phyloP scores from a whole-genome alignment of 2,888 invertebrate species.

The Stratiomys singularior region DNA sequence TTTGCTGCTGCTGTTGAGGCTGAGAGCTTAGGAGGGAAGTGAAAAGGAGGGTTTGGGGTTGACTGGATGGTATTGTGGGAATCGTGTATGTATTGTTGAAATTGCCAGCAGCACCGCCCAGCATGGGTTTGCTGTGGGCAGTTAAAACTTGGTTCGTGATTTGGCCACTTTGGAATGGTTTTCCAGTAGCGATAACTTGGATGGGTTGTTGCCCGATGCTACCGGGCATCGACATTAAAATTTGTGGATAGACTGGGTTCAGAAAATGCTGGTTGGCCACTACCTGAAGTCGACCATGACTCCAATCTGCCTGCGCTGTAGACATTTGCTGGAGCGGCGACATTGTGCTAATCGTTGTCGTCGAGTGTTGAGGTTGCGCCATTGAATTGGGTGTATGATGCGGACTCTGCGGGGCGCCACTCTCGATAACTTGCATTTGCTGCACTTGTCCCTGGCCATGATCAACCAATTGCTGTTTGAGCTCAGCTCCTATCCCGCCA shows the following conservation, averaged over 20 bases:
- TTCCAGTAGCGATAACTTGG: constrained; percentile 83
- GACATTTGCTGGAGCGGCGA: constrained; percentile 77
- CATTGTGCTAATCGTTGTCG: constrained; percentile 78
- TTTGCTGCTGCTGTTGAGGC: constrained; percentile 65
- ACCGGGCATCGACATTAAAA: constrained; percentile 80
- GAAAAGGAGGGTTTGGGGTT: constrained; percentile 82
- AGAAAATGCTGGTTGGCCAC: constrained; percentile 78
- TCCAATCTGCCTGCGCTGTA: constrained; percentile 74
- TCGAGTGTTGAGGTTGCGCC: constrained; percentile 66
- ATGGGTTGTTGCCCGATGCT: constrained; percentile 64
- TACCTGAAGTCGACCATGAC: constrained; percentile 82
- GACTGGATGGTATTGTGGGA: constrained; percentile 80
- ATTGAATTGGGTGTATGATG: constrained; percentile 64
- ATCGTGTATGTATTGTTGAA: constrained; percentile 75
- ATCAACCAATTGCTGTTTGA: constrained; percentile 64
- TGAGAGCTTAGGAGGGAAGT: constrained; percentile 69
- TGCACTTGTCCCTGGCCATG: constrained; percentile 67
- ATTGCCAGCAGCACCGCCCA: constrained; percentile 63
- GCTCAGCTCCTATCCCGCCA: constrained; percentile 55
- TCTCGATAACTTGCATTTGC: constrained; percentile 65
- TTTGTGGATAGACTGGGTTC: constrained; percentile 83
- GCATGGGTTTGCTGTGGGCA: constrained; percentile 76
- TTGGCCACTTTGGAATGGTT: constrained; percentile 84
- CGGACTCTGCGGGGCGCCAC: constrained; percentile 65
- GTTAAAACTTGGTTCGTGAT: constrained; percentile 85